Conservation (phyloP, 2,113 vertebrate species). For the Machaerirhynchus nigripectus region DNA sequence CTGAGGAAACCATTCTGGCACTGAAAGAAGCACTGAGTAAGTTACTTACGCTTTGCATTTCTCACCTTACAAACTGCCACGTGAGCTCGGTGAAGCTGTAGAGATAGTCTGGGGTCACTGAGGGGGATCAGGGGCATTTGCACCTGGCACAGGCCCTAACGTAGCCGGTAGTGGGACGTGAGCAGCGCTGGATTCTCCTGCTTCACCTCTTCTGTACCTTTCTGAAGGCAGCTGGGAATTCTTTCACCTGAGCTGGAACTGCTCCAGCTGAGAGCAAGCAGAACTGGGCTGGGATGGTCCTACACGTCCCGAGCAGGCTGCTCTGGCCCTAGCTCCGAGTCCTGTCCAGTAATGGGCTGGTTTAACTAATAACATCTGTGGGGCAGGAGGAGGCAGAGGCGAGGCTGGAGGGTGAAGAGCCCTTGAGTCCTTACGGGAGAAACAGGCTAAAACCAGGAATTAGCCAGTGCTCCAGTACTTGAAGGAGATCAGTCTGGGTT, state of each 20-base stretch:
- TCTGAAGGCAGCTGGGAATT: background rate
- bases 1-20: constrained; percentile 86
- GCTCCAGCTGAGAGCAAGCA: background rate
- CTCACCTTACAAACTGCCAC: background rate
- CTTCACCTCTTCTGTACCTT: background rate
- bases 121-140: accelerated
- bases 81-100: background rate
- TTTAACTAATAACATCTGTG: background rate
- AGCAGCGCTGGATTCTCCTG: background rate
- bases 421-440: background rate
- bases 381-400: background rate
- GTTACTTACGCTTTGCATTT: background rate
- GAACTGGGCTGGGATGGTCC: background rate
- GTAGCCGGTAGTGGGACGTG: accelerated
- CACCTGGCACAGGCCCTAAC: background rate
- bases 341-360: background rate
- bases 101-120: background rate
- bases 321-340: background rate
- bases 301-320: accelerated
- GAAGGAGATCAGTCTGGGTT: background rate
- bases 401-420: background rate
- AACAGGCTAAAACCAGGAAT: background rate
- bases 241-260: background rate
- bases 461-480: background rate
- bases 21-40: constrained; percentile 83